Evolutionary conservation across 2,888 invertebrate species (phyloP), one percentile per base, ranked within the genome.

Genomic region (Schrankia costaestrigalis): DNA sequence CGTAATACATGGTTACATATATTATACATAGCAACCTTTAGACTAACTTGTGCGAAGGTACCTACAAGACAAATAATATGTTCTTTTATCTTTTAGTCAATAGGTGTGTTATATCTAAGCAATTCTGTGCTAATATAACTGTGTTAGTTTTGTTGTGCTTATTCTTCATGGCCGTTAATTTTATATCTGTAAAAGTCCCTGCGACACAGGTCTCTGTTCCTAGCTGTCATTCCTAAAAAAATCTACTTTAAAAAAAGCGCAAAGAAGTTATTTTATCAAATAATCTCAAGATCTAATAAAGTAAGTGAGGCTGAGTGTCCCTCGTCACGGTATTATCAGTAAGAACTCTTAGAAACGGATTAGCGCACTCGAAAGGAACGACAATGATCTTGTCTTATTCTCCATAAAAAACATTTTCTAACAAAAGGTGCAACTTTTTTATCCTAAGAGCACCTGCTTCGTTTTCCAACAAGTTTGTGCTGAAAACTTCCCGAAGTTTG

Each of bases 401-500:
- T 70, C 71, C 56, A 58, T 57, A 64, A 56, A 58, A n/a, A 56
- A 58, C 57, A 55, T 57, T 56, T 28, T 35, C 12, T 33, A 51
- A 58, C 58, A 55, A 58, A 81, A 83, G 84, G 82, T 78, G 78
- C 67, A 66, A 53, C 71, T 83, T 86, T 62, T 86, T 86, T 79
- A 78, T 81, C 79, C 80, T 70, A 72, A 69, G 63, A 74, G 77
- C 86, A 86, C 86, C 86, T 86, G 86, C 78, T 83, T 65, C 71
- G 60, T 35, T 31, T 36, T n/a, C n/a, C n/a, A n/a, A n/a, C 43
- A 56, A 73, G 74, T 63, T 69, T 68, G 54, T 18, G 22, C 24
- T n/a, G n/a, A 17, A 41, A 52, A 44, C 49, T 47, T 55, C 21
- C 14, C 31, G 46, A 65, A 78, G 63, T 67, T 78, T 61, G 31